Conservation (phyloP, 2,888 invertebrate genomes). For the Eurytoma adleriae region DNA sequence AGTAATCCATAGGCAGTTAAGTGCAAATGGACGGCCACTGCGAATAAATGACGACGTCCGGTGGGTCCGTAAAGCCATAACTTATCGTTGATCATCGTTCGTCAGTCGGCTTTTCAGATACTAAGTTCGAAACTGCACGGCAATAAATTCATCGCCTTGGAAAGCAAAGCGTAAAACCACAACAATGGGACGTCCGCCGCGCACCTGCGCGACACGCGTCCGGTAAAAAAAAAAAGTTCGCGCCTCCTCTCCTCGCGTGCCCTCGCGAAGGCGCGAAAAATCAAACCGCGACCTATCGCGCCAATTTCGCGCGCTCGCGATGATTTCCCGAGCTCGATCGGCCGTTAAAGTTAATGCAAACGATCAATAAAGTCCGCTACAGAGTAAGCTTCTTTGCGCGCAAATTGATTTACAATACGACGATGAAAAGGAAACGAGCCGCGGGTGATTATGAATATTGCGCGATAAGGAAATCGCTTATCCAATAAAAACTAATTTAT, state of each 20-base stretch:
- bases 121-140: slow-evolving; percentile 67
- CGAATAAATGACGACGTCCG: slow-evolving; percentile 67
- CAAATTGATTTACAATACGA: not conserved
- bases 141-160: slow-evolving; percentile 70
- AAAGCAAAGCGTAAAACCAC: slow-evolving; percentile 66
- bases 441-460: not conserved
- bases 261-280: no score
- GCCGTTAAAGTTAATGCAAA: not conserved
- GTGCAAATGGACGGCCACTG: slow-evolving; percentile 70
- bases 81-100: slow-evolving; percentile 72
- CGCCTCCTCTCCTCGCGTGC: no score
- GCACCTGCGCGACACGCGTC: slow-evolving; percentile 27
- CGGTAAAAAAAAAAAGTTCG: not conserved
- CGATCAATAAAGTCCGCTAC: not conserved
- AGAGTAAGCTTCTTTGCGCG: not conserved
- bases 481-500: slow-evolving; percentile 19
- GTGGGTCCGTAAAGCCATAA: slow-evolving; percentile 70
- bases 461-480: not conserved
- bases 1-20: slow-evolving; percentile 68
- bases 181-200: slow-evolving; percentile 59
- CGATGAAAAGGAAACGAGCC: slow-evolving; percentile 33
- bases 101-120: slow-evolving; percentile 67
- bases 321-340: no score
- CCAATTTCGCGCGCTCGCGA: no score
- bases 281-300: no score